phyloP scores from a whole-genome alignment of 2,888 invertebrate species.

The Oscheius sp. region DNA sequence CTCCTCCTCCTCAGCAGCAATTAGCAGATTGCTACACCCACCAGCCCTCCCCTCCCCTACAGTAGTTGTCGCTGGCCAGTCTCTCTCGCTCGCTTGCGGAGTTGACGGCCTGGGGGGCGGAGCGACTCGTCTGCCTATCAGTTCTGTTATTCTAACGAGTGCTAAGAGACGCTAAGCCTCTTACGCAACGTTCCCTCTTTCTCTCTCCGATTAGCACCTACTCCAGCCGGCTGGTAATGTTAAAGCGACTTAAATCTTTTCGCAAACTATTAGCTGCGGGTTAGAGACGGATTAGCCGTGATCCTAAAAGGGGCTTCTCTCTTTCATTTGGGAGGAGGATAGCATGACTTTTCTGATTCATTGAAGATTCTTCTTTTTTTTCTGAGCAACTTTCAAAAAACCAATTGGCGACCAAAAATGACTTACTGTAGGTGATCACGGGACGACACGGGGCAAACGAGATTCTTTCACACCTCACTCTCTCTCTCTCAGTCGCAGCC shows the following conservation, averaged over 20 bases:
- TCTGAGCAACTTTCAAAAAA: no score
- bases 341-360: no score
- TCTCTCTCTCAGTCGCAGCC: no score
- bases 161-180: constrained; percentile 24
- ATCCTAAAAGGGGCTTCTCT: no score
- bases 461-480: no score
- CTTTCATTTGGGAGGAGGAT: no score
- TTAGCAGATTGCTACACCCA: not conserved
- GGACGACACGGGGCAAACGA: no score
- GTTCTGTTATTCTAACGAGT: constrained; percentile 25
- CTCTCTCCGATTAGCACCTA: constrained; percentile 9
- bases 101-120: not conserved
- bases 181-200: constrained; percentile 11
- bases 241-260: constrained; percentile 17
- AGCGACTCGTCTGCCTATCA: constrained; percentile 10
- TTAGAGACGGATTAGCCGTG: constrained; percentile 2
- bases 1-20: no score
- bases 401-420: no score
- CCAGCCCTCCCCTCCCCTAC: not conserved
- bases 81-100: not conserved
- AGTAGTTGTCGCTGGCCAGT: not conserved
- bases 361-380: constrained; percentile 1
- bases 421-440: no score
- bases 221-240: constrained; percentile 4
- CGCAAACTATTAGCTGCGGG: constrained; percentile 19